These are phyloP conservation scores for Trissolcus basalis DNA, from an alignment of 1,140 invertebrate species.

Conservation along the genomic window DNA sequence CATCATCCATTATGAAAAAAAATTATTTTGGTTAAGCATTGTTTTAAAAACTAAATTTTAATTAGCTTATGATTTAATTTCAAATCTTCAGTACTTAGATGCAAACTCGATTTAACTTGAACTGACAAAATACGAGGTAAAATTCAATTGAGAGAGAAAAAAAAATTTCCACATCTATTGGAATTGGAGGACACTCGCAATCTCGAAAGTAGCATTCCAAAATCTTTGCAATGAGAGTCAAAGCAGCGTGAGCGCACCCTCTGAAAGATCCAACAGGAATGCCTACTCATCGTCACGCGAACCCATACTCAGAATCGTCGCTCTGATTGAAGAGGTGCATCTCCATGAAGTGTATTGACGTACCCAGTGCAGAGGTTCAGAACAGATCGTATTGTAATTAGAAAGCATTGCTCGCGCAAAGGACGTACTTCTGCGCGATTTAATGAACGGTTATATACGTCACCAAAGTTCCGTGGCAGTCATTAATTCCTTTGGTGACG, in stretches of 20 bases:
- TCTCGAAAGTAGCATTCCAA: no score
- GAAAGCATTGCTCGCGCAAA: conserved; percentile 57
- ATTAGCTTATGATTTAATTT: no score
- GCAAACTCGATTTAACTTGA: no score
- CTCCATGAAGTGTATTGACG: conserved; percentile 30
- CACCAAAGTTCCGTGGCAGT: conserved; percentile 51
- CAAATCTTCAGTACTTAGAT: no score
- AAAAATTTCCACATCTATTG: no score
- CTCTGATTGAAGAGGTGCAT: conserved; percentile 34
- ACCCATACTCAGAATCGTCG: conserved; percentile 16
- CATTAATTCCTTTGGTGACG: conserved; percentile 72
- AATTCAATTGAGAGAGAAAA: no score
- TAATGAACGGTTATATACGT: conserved; percentile 61
- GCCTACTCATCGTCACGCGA: conserved; percentile 5
- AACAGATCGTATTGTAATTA: conserved; percentile 54
- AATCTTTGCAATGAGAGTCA: neutral
- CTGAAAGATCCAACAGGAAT: neutral
- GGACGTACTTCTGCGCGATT: conserved; percentile 58
- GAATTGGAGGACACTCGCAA: no score
- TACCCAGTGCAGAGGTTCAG: conserved; percentile 24
- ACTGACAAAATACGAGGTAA: no score
- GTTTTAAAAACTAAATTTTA: no score
- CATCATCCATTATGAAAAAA: no score
- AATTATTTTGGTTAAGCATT: no score
- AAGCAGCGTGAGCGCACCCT: neutral